Evolutionary conservation across 2,113 vertebrate genomes (phyloP).

Genomic region (Bos javanicus): DNA sequence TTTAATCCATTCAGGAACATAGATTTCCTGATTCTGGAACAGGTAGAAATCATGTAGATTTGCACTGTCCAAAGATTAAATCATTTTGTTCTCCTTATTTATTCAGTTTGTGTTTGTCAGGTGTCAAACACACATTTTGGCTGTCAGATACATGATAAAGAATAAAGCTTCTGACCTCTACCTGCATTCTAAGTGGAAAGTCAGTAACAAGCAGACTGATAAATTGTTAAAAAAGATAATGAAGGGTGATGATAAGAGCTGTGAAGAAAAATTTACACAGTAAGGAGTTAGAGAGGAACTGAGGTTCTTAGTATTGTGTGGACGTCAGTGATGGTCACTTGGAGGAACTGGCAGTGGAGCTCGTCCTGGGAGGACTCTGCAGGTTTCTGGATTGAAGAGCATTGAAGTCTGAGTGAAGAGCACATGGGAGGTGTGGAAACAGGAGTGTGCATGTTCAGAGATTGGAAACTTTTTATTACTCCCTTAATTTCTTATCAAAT

Average conservation of each 20-base stretch:
- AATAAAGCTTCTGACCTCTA: neutral
- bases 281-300: neutral
- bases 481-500: neutral
- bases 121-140: neutral
- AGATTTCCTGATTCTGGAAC: neutral
- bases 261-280: neutral
- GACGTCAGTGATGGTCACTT: neutral
- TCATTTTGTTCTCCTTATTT: neutral
- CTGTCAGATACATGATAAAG: neutral
- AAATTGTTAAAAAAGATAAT: neutral
- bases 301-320: neutral
- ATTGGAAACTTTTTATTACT: neutral
- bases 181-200: neutral
- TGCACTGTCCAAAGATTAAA: neutral
- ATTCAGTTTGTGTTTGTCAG: neutral
- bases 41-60: neutral
- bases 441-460: neutral
- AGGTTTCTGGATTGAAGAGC: neutral
- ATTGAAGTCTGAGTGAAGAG: neutral
- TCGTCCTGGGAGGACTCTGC: neutral
- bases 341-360: neutral
- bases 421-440: neutral
- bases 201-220: neutral
- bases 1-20: neutral
- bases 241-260: neutral